Evolutionary conservation across 1,140 invertebrate genomes (phyloP), one percentile per base, ranked within the genome.

Genomic region (Pentalonia nigronervosa): DNA sequence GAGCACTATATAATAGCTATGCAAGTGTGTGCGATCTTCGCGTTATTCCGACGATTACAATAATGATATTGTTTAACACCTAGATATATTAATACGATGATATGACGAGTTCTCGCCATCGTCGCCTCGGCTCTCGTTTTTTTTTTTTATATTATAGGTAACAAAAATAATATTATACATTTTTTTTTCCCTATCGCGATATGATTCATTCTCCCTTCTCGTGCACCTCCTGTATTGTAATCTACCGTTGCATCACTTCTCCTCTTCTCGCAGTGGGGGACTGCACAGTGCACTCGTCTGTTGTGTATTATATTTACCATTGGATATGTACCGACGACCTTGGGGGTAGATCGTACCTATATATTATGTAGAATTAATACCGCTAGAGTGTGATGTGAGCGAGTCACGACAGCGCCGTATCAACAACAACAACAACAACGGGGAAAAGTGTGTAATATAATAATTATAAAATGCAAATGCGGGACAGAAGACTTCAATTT

Each of bases 41-140:
- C 30, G 86, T 3, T 86, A 76, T 83, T 25, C 84, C 45, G 45
- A 30, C 81, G 81, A 41, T 45, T 30, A 45, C 25, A 45, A 45
- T 84, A 84, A 84, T 45, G 36, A 45, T 76, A 76, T 76, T 76
- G 60, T 76, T 76, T 76, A 76, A 76, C 60, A 76, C 60, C 30
- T 7, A 23, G 21, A 7, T 76, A 41, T 41, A 41, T 41, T 41
- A 76, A 76, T 34, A 67, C 9, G 9, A n/a, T 76, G 41, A 41
- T 76, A 76, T 76, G 60, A 76, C 60, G 14, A 1, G 50, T 53
- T 53, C 20, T 53, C 50, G 50, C 21, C 50, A 23, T 7, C 50
- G 60, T 76, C 60, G 30, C 9, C 30, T 76, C 30, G 60, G n/a
- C 30, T 14, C 60, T 1, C 6, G 60, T 76, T 11, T 76, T 7